A percentile compares a stretch with the other conserved stretches of the same genome.
phyloP scores from a whole-genome alignment of 2,888 invertebrate genomes.

The Aricia artaxerxes region DNA sequence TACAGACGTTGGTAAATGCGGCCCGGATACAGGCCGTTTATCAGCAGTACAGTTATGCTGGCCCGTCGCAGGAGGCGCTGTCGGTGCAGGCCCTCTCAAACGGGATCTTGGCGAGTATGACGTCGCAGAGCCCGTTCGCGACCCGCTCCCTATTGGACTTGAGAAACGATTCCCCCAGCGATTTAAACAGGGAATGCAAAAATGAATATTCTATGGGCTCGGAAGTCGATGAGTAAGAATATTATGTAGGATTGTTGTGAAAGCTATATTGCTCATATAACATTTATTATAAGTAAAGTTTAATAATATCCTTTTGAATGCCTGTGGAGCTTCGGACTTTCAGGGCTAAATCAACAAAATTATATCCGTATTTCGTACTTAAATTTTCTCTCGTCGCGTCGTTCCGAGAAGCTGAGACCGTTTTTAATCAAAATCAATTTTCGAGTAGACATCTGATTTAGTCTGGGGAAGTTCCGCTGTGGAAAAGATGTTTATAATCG shows the following conservation, averaged over 20 bases:
- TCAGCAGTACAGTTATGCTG: constrained; percentile 74
- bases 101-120: constrained; percentile 71
- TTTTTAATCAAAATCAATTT: background rate
- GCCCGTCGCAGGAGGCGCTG: constrained; percentile 71
- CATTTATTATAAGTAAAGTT: background rate
- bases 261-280: constrained; percentile 19
- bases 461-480: constrained; percentile 4
- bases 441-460: background rate
- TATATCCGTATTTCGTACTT: background rate
- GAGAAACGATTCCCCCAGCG: constrained; percentile 67
- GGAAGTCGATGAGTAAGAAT: constrained; percentile 61
- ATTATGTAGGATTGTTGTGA: constrained; percentile 3
- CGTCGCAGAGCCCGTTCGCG: constrained; percentile 60
- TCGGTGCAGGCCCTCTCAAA: constrained; percentile 74
- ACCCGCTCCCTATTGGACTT: constrained; percentile 56
- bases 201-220: constrained; percentile 67
- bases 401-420: background rate
- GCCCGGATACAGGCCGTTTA: constrained; percentile 74
- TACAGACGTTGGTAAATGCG: constrained; percentile 72
- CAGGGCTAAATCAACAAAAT: background rate
- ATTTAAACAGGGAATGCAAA: constrained; percentile 65
- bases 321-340: background rate
- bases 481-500: constrained; percentile 31
- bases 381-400: background rate
- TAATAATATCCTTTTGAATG: constrained; percentile 1